Base-by-base conservation (phyloP, 2,888 invertebrate genomes). In the Cryptophagus acutangulus region DNA sequence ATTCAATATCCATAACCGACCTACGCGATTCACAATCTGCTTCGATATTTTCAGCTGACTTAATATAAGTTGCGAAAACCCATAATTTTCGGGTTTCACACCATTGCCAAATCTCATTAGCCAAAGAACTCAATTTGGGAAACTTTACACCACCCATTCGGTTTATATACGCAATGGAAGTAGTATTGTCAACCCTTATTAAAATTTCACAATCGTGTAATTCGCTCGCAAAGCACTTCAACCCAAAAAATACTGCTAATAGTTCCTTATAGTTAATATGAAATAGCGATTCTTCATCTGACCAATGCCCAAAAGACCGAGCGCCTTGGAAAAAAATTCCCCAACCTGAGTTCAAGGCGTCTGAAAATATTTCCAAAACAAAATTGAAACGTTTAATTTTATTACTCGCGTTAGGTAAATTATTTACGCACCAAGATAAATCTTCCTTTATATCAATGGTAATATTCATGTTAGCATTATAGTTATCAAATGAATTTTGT, bases 201-300 rank as follows among this genome's bases (percentile, higher is more conserved):
- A 51, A 35, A 33, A 46, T 46, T 17, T 36, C 18, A 36, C 40
- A 45, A 16, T 37, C 15, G 14, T 5, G 9, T 20, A 43, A 17
- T 9, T 51, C 20, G 5, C 13, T 14, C 2, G 51, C 49, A 43
- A 57, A 52, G 35, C 46, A 45, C 36, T 52, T 51, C 5, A 56
- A 20, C 3, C 37, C 53, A 24, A 46, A 46, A 29, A 51, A 48
- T 2, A 43, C 46, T 9, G 57, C 54, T 14, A 45, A 9, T 1
- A 57, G 28, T 40, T 53, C 57, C 29, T 54, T 38, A 12, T 43
- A 45, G 43, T 54, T 57, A 10, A 54, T 57, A 29, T 53, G 55
- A 2, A 20, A 1, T 9, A 10, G 9, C 8, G 16, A 25, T 43
- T 57, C 52, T 3, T 13, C 20, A 2, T 25, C 15, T 20, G 24